Evolutionary conservation across 1,140 invertebrate species (phyloP), one percentile per base, ranked within the genome.

Genomic region (Eumaeus atala): DNA sequence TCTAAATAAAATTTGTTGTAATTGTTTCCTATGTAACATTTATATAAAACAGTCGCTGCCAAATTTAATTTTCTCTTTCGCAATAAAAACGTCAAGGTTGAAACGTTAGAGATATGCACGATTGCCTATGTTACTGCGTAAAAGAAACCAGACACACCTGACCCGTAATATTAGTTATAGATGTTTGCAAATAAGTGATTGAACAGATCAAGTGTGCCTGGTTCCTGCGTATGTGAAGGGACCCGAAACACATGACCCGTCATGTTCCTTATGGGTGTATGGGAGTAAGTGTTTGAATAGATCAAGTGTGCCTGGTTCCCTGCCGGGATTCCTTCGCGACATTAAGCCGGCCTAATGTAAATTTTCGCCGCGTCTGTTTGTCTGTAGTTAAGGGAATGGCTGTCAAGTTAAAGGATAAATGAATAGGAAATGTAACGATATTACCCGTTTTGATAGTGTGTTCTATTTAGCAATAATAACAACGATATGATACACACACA

Each of bases 341-440:
- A 84, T 86, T 86, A 81, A 75, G 70, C 77, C 70, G 63, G 72
- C 72, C 74, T 76, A 76, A 83, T 84, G 80, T 83, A 84, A 81
- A 83, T 86, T 83, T 84, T 81, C 74, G 67, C 82, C 74, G 74
- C 61, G 56, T 74, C 70, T 83, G 73, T 77, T 79, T 73, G 74
- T 75, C 76, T 61, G 16, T 8, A 44, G 40, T 16, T 44, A 16
- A 44, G 40, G 40, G 40, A 16, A 16, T 37, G 35, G 9, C 35
- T 2, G 40, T 44, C 7, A 54, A 35, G 48, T 44, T 38, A 35
- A n/a, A 40, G 50, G 55, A 56, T 44, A 52, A 62, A 58, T 66
- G 37, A 36, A 16, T n/a, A 47, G 51, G 28, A 47, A 54, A 33
- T 34, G 58, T 35, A 56, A 60, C 58, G 55, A 55, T 53, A 28